Evolutionary conservation across 2,888 invertebrate genomes (phyloP).

Genomic region (Acleris cristana): DNA sequence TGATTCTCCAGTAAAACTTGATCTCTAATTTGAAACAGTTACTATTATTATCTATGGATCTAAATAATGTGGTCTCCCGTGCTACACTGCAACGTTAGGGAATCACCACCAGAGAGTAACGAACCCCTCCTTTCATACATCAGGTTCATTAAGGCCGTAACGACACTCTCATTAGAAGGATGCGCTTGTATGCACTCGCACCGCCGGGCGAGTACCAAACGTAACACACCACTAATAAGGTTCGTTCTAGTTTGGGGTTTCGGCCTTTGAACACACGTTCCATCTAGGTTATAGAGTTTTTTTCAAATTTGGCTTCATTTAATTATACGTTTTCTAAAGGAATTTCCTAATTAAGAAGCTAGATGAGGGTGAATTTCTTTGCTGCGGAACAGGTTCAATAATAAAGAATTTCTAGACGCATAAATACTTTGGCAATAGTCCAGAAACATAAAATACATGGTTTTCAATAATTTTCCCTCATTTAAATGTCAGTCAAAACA

Average conservation of each 20-base stretch:
- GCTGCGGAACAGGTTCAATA: no score
- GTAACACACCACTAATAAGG: not conserved
- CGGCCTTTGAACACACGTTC: not conserved
- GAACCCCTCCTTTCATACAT: slow-evolving; percentile 37
- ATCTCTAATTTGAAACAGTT: no score
- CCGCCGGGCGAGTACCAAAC: not conserved
- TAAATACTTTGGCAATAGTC: no score
- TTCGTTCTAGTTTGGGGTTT: not conserved
- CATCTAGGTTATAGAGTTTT: slow-evolving; percentile 30
- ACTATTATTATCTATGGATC: no score
- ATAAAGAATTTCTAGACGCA: no score
- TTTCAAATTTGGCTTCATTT: slow-evolving; percentile 36
- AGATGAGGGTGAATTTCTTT: not conserved
- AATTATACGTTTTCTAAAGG: slow-evolving; percentile 26
- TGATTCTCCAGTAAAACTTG: no score
- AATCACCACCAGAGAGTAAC: slow-evolving; percentile 12
- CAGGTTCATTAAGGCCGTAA: slow-evolving; percentile 33
- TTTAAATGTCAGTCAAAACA: no score
- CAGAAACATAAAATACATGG: no score
- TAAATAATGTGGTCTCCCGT: no score
- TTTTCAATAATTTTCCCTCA: no score
- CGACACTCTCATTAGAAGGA: slow-evolving; percentile 37
- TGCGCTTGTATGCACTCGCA: slow-evolving; percentile 31
- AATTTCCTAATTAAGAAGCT: slow-evolving; percentile 5
- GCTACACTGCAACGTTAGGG: no score